Evolutionary conservation across 2,888 invertebrate species (phyloP).

Genomic region (Taphrorychus bicolor): DNA sequence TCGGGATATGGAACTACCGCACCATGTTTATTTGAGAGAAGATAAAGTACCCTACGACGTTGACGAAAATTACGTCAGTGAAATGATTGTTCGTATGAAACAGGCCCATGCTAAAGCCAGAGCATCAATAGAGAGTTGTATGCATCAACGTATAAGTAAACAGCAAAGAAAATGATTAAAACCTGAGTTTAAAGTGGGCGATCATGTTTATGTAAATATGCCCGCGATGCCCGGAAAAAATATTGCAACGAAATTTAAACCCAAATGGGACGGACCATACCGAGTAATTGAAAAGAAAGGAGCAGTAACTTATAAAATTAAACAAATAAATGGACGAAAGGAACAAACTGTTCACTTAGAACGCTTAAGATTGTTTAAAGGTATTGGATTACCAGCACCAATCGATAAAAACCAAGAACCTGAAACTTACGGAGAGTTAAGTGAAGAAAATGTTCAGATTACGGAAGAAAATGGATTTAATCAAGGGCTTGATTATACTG

Average conservation of each 20-base stretch:
- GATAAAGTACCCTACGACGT: constrained; percentile 19
- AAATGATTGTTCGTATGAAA: constrained; percentile 13
- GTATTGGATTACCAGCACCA: no score
- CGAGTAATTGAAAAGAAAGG: constrained; percentile 10
- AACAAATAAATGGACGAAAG: constrained; percentile 20
- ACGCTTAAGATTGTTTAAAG: no score
- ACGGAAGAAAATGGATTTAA: not conserved
- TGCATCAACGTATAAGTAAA: not conserved
- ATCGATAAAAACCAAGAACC: not conserved
- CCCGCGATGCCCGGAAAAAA: not conserved
- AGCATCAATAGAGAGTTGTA: not conserved
- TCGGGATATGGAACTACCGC: constrained; percentile 43
- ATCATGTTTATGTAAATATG: constrained; percentile 14
- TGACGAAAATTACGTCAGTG: constrained; percentile 20
- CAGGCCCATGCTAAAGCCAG: constrained; percentile 10
- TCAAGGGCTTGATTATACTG: no score
- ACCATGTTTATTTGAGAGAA: constrained; percentile 35
- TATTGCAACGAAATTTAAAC: not conserved
- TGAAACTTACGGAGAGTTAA: not conserved
- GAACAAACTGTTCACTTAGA: constrained; percentile 33
- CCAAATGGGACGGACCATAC: constrained; percentile 11
- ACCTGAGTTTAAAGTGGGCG: constrained; percentile 14
- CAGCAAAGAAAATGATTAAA: not conserved
- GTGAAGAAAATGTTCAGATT: not conserved
- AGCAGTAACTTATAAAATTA: constrained; percentile 33